Percentiles rank a stretch among this genome's conserved stretches.
phyloP scores from a whole-genome alignment of 2,888 invertebrate species.

The Flabesymbios commensalis region DNA sequence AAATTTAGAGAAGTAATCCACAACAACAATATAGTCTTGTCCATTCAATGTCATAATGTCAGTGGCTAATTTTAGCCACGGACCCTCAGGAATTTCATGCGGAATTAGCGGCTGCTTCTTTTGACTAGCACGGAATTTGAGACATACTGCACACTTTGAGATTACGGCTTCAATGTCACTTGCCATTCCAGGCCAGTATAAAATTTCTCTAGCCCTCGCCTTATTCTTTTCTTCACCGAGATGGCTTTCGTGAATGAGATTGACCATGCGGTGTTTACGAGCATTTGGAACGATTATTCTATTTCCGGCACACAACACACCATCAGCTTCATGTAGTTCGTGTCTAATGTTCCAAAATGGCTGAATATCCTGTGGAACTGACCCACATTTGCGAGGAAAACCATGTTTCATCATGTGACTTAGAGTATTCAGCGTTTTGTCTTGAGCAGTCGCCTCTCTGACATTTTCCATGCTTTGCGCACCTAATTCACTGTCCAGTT shows the following conservation, averaged over 20 bases:
- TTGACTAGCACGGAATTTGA: not conserved
- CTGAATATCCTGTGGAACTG: not conserved
- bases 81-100: slow-evolving; percentile 16
- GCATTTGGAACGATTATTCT: slow-evolving; percentile 3
- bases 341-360: not conserved
- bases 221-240: slow-evolving; percentile 18
- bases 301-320: not conserved
- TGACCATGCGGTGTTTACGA: not conserved
- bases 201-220: slow-evolving; percentile 9
- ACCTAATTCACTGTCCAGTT: not conserved
- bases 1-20: slow-evolving; percentile 37
- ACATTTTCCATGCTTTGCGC: slow-evolving; percentile 2
- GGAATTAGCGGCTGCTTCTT: slow-evolving; percentile 20
- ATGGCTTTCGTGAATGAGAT: slow-evolving; percentile 15
- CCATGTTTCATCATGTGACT: not conserved
- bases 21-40: slow-evolving; percentile 28
- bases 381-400: not conserved
- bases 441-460: slow-evolving; percentile 5
- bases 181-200: slow-evolving; percentile 24
- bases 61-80: slow-evolving; percentile 30
- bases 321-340: slow-evolving; percentile 12
- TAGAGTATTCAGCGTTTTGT: slow-evolving; percentile 3
- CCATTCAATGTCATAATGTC: slow-evolving; percentile 22
- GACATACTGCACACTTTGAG: slow-evolving; percentile 7
- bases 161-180: slow-evolving; percentile 14